Base-by-base conservation (phyloP, 2,888 invertebrate genomes). In the Zonitis immaculata region DNA sequence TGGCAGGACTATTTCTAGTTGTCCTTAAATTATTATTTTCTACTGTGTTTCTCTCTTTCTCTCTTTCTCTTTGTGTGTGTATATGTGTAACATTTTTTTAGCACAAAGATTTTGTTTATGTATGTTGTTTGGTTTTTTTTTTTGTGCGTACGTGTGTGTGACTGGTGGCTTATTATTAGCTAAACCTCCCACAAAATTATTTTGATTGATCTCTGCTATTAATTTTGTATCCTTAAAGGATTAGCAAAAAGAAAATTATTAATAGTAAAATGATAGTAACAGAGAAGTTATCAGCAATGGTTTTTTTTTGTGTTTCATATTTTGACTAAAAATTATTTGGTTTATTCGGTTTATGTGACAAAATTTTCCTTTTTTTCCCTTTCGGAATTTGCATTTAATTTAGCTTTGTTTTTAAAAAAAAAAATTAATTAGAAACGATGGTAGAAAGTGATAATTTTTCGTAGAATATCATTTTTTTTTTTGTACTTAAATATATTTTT, bases 101-200 rank as follows among this genome's bases (percentile, higher is more conserved):
- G 68, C 67, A 65, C 68, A 67, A 66, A 60, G 70, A 69, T 71
- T 67, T 69, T 61, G 65, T 67, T 61, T n/a, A n/a, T n/a, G n/a
- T n/a, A n/a, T n/a, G n/a, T n/a, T n/a, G n/a, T n/a, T n/a, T n/a
- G n/a, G n/a, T n/a, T n/a, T n/a, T n/a, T n/a, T n/a, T n/a, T n/a
- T n/a, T n/a, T n/a, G n/a, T n/a, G n/a, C n/a, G n/a, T n/a, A n/a
- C n/a, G n/a, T n/a, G n/a, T n/a, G n/a, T n/a, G n/a, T 64, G 61
- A 62, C 59, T 64, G 64, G 60, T 62, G 65, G 65, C 66, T 68
- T 67, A 64, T 65, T 68, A 66, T 68, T 67, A 65, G 65, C 63
- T 69, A 69, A 71, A 69, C 69, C 68, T 69, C 66, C 50, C n/a
- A n/a, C n/a, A n/a, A 47, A 47, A 39, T 44, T 52, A n/a, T 22